A percentile compares a stretch with the other conserved stretches of the same genome.
phyloP scores from a whole-genome alignment of 2,888 invertebrate species.

The Heteropelma amictum region DNA sequence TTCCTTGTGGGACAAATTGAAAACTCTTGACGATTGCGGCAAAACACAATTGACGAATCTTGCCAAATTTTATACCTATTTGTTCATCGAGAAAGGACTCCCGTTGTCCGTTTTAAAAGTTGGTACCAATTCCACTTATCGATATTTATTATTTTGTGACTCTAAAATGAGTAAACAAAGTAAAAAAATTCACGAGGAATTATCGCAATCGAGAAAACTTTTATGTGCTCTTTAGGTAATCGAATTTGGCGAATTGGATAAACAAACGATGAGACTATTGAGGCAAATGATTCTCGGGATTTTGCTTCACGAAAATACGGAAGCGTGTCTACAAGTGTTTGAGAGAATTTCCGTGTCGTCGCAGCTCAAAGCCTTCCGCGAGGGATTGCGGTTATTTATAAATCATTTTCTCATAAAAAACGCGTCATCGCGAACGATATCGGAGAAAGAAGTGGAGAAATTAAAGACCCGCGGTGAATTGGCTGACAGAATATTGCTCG shows the following conservation, averaged over 20 bases:
- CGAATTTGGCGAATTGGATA: slow-evolving; percentile 91
- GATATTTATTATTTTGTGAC: not conserved
- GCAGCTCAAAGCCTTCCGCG: slow-evolving; percentile 89
- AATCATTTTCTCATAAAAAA: slow-evolving; percentile 90
- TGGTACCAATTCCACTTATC: slow-evolving; percentile 56
- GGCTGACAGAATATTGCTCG: slow-evolving; percentile 84
- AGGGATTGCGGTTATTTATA: slow-evolving; percentile 90
- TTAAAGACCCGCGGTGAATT: slow-evolving; percentile 82
- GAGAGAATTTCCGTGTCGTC: slow-evolving; percentile 85
- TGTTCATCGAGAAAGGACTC: slow-evolving; percentile 88
- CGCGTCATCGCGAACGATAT: slow-evolving; percentile 76
- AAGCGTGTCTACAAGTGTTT: slow-evolving; percentile 83
- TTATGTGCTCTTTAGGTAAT: slow-evolving; percentile 82
- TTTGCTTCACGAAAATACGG: slow-evolving; percentile 83
- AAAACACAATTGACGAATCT: slow-evolving; percentile 85
- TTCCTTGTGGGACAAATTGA: slow-evolving; percentile 94
- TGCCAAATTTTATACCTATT: slow-evolving; percentile 87
- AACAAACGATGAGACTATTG: slow-evolving; percentile 87
- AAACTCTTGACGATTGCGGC: slow-evolving; percentile 84
- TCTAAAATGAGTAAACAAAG: not conserved
- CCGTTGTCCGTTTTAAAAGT: slow-evolving; percentile 93
- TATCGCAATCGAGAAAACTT: not conserved
- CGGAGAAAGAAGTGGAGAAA: slow-evolving; percentile 78
- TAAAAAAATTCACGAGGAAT: not conserved
- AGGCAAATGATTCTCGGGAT: slow-evolving; percentile 87